Evolutionary conservation across 2,888 invertebrate genomes (phyloP), one percentile per base, ranked within the genome.

Genomic region (Athalia cordata): DNA sequence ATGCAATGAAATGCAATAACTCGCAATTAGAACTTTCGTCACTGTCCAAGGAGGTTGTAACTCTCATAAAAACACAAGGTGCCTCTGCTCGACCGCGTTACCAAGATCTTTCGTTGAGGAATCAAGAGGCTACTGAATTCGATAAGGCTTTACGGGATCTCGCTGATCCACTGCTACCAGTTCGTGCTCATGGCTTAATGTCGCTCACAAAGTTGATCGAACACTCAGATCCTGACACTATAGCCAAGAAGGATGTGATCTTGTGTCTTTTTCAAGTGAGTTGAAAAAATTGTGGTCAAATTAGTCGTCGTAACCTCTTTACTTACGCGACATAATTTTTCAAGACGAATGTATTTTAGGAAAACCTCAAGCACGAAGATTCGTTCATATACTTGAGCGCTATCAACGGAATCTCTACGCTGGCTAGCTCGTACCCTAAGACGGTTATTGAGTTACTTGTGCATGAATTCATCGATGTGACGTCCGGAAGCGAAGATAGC

Each of bases 361-460:
- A 95, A 89, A 94, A 95, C 90, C 88, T 97, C 0, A 94, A 93
- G 86, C 93, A 97, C 84, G 90, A 93, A 9, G 97, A 97, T 87
- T 95, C 97, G 0, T 97, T 96, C 87, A 92, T 97, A 78, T 97
- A 97, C 88, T 90, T 97, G 80, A 92, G 94, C 79, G 94, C 96
- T 3, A 93, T 97, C 15, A 94, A 95, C 86, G 96, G 96, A 1
- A 89, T 97, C 68, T 93, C 95, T 7, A 92, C 94, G 1, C 90
- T 97, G 81, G 93, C 94, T 9, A 91, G 92, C 52, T 89, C 92
- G 75, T 94, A 93, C 87, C 94, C 96, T 0, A 93, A 95, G 84
- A 92, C 93, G 84, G 93, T 96, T 0, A 89, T 97, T 55, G 92
- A 93, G 80, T 89, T 92, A 43, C 89, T 97, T 47, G 93, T 95